Percentiles rank a stretch among this genome's conserved stretches.
These are phyloP conservation scores for Gadus chalcogrammus DNA, from an alignment of 2,113 vertebrate species.

Conservation along the genomic window DNA sequence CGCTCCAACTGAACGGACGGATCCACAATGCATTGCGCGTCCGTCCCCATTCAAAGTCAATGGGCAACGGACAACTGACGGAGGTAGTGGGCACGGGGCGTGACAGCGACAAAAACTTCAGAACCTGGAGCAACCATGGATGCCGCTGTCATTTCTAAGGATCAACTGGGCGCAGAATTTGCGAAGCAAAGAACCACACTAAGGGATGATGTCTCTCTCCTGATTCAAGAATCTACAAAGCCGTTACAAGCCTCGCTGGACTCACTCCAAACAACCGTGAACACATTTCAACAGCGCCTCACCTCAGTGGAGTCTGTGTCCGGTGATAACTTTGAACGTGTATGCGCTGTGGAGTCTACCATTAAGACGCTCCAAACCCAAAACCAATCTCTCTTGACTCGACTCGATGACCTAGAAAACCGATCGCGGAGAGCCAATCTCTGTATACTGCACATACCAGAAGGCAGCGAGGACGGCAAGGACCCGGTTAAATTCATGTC, in stretches of 20 bases:
- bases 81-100: no score
- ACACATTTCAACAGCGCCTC: not conserved
- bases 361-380: not conserved
- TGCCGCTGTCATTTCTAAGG: not conserved
- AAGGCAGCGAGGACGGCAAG: not conserved
- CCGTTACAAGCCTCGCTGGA: not conserved
- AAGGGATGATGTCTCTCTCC: not conserved
- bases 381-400: constrained; percentile 1
- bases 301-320: not conserved
- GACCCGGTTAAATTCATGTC: not conserved
- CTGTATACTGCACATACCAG: not conserved
- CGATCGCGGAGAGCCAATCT: not conserved
- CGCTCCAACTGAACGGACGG: no score
- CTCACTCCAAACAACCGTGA: constrained; percentile 1
- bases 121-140: not conserved
- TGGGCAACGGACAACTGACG: no score
- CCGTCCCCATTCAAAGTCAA: no score
- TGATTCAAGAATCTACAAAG: no score
- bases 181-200: not conserved
- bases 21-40: no score
- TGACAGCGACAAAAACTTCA: not conserved
- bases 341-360: not conserved
- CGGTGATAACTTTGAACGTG: constrained; percentile 1
- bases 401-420: not conserved
- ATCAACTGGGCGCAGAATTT: not conserved